Percentiles rank a stretch among this genome's conserved stretches.
Evolutionary conservation across 1,140 invertebrate genomes (phyloP).

Genomic region (Solenopsis invicta): DNA sequence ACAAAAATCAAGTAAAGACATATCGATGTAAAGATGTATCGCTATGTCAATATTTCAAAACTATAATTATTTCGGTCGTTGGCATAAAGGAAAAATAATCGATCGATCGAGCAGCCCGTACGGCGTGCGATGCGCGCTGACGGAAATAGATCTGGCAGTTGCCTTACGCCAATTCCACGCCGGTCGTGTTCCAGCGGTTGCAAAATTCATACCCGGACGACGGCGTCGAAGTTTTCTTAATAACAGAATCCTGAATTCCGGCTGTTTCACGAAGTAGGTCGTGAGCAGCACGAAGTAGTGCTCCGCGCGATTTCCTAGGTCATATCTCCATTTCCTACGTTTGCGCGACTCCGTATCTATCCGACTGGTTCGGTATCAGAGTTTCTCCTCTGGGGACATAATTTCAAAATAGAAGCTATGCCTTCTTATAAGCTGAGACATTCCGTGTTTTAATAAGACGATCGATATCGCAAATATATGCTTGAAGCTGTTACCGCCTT

Average conservation of each 20-base stretch:
- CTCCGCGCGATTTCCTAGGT: conserved; percentile 67
- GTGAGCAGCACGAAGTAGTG: not conserved
- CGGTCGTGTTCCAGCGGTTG: conserved; percentile 39
- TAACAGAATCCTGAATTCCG: conserved; percentile 74
- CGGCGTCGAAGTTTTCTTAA: conserved; percentile 73
- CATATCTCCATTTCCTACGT: conserved; percentile 57
- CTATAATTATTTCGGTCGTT: conserved; percentile 29
- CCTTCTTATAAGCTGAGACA: not conserved
- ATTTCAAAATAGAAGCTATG: conserved; percentile 37
- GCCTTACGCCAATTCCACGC: conserved; percentile 46
- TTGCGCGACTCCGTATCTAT: conserved; percentile 23
- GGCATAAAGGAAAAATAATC: conserved; percentile 22
- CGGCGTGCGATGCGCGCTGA: not conserved
- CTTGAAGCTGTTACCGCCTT: not conserved
- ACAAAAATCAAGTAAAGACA: not conserved
- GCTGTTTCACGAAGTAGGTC: conserved; percentile 75
- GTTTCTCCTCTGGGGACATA: conserved; percentile 46
- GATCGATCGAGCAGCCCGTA: conserved; percentile 20
- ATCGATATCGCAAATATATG: not conserved
- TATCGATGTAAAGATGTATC: not conserved
- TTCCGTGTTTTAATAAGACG: conserved; percentile 39
- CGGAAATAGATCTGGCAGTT: conserved; percentile 66
- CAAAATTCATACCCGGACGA: conserved; percentile 70
- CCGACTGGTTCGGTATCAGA: conserved; percentile 28
- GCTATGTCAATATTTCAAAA: not conserved